Percentiles rank a stretch among this genome's conserved stretches.
phyloP scores from a whole-genome alignment of 2,113 vertebrate genomes.

The Vidua chalybeata region DNA sequence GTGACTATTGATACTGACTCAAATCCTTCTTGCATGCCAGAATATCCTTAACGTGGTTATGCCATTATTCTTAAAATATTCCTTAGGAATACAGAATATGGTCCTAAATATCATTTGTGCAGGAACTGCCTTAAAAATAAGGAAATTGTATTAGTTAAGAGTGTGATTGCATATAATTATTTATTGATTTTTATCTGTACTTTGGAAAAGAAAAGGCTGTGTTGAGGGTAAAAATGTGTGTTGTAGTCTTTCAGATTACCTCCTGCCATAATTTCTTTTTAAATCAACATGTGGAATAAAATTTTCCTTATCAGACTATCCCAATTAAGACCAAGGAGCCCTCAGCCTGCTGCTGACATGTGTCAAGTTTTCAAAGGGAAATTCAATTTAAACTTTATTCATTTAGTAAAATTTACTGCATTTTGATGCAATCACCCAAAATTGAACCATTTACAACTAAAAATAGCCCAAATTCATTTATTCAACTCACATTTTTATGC shows the following conservation, averaged over 20 bases:
- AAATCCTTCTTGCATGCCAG: background rate
- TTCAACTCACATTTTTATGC: background rate
- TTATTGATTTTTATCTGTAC: background rate
- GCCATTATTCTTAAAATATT: background rate
- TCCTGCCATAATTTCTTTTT: background rate
- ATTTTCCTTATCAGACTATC: background rate
- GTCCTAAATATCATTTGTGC: background rate
- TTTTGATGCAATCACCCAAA: background rate
- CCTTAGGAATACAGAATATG: background rate
- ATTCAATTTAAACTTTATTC: slow-evolving; percentile 12
- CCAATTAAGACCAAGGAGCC: background rate
- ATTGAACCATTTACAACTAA: background rate
- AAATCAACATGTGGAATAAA: background rate
- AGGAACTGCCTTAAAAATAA: background rate
- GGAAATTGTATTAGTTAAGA: background rate
- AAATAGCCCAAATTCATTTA: background rate
- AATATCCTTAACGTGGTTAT: background rate
- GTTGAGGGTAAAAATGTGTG: background rate
- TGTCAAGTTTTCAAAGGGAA: background rate
- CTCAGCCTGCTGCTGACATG: background rate
- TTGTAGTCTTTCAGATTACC: background rate
- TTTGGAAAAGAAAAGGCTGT: background rate
- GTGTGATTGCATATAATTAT: background rate
- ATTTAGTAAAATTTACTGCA: background rate
- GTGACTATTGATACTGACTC: background rate